Evolutionary conservation across 2,888 invertebrate species (phyloP).

Genomic region (Lamellibrachia columna): DNA sequence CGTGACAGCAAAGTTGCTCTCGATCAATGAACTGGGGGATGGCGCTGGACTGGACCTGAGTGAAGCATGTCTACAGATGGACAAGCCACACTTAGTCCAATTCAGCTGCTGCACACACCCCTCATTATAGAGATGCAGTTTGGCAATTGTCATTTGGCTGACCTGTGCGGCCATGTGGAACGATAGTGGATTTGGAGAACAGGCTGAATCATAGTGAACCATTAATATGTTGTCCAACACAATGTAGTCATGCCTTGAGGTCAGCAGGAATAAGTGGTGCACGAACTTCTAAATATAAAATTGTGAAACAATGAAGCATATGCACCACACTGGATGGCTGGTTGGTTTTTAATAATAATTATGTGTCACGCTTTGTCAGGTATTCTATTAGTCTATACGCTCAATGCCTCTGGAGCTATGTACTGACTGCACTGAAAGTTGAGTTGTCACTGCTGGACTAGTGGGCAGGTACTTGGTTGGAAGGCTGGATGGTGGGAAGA

Average conservation of each 20-base stretch:
- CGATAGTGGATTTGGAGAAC: neutral
- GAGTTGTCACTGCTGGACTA: too few relatives aligned
- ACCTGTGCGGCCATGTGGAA: neutral
- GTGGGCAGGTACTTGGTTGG: too few relatives aligned
- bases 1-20: conserved; percentile 12
- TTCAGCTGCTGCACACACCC: neutral
- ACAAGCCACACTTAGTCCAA: neutral
- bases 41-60: neutral
- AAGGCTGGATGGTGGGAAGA: too few relatives aligned
- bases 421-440: too few relatives aligned
- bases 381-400: neutral
- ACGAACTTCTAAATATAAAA: neutral
- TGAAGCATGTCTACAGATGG: neutral
- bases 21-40: neutral
- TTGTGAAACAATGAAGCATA: neutral
- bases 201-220: neutral
- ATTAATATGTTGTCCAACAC: neutral
- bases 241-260: neutral
- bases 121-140: neutral
- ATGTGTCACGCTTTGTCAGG: neutral
- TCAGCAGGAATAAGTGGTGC: neutral
- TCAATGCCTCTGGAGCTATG: too few relatives aligned
- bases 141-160: neutral
- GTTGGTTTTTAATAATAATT: neutral
- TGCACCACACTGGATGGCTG: neutral